Percentiles rank a stretch among this genome's conserved stretches.
These are phyloP conservation scores for Mactromeris polynyma DNA, from an alignment of 2,888 invertebrate genomes.

Conservation along the genomic window DNA sequence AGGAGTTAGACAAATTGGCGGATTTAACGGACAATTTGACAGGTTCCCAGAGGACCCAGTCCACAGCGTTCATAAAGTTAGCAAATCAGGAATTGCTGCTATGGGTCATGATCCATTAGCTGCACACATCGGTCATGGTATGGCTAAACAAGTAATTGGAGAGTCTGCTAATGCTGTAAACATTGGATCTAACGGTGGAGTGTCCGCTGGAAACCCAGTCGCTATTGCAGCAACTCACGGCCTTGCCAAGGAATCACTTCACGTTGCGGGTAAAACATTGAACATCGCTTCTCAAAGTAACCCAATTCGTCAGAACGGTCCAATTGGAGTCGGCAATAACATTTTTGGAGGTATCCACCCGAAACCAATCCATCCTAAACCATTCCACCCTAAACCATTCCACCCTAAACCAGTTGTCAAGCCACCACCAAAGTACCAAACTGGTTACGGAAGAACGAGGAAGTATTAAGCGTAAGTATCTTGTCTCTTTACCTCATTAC, in stretches of 20 bases:
- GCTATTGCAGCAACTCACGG: slow-evolving; percentile 49
- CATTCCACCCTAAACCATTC: too few relatives aligned
- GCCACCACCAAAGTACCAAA: background rate
- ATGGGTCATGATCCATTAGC: slow-evolving; percentile 50
- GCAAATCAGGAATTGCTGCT: slow-evolving; percentile 31
- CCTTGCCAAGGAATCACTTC: slow-evolving; percentile 49
- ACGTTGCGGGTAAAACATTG: slow-evolving; percentile 50
- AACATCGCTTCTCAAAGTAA: slow-evolving; percentile 33
- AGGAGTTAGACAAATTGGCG: slow-evolving; percentile 18
- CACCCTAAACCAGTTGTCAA: slow-evolving; percentile 6
- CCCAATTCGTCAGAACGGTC: background rate
- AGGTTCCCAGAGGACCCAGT: slow-evolving; percentile 28
- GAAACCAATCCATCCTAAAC: background rate
- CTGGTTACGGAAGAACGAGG: slow-evolving; percentile 17
- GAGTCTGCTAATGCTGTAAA: slow-evolving; percentile 38
- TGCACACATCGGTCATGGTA: slow-evolving; percentile 37
- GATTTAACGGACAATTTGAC: too few relatives aligned
- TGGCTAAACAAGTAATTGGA: slow-evolving; percentile 39
- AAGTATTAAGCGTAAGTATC: background rate
- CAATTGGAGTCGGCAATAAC: background rate
- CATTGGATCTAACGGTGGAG: slow-evolving; percentile 51
- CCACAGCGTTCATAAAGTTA: slow-evolving; percentile 52
- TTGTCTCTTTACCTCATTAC: too few relatives aligned
- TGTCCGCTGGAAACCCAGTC: slow-evolving; percentile 41
- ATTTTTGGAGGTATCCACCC: slow-evolving; percentile 12